phyloP scores from a whole-genome alignment of 2,888 invertebrate species.

The Colletes collaris region DNA sequence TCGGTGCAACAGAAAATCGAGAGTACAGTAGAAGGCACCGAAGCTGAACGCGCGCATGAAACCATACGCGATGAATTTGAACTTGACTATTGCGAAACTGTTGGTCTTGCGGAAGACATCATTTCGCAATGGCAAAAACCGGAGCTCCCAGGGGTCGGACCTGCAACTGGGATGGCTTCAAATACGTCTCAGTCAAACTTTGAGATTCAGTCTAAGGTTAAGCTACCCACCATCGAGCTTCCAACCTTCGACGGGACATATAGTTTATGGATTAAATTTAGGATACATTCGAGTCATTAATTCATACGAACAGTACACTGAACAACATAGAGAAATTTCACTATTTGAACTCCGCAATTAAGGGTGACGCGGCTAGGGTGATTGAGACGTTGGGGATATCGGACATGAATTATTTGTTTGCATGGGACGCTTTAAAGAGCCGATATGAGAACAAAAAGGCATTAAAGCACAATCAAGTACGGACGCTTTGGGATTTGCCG shows the following conservation, averaged over 20 bases:
- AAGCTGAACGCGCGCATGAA: neutral
- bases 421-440: neutral
- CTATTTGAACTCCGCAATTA: neutral
- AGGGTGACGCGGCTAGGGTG: neutral
- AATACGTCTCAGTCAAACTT: neutral
- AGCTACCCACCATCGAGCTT: neutral
- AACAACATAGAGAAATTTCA: neutral
- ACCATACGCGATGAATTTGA: neutral
- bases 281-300: neutral
- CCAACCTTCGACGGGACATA: neutral
- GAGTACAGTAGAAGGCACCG: neutral
- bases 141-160: neutral
- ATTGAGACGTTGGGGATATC: constrained; percentile 10
- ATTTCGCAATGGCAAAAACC: neutral
- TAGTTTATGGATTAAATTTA: neutral
- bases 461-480: neutral
- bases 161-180: neutral
- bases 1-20: neutral
- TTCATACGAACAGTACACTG: neutral
- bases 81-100: too few species aligned
- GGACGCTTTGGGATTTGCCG: neutral
- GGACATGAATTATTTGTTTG: neutral
- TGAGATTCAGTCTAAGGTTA: too few species aligned
- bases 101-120: too few species aligned
- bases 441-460: neutral